Conservation (phyloP, 2,888 invertebrate genomes). For the Volucella inanis region DNA sequence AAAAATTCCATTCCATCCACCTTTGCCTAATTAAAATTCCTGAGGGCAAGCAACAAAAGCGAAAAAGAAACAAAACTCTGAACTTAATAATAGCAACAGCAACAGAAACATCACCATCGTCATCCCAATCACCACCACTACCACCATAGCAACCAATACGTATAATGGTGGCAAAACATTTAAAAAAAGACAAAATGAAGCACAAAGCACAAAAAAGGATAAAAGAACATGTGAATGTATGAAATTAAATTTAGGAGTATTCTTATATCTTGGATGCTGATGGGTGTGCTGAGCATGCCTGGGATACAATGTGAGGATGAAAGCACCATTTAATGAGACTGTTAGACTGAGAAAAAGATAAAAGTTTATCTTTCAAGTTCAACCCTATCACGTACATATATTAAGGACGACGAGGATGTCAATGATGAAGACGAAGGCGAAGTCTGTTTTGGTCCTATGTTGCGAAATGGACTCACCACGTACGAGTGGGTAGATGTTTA, state of each 20-base stretch:
- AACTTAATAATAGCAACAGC: conserved; percentile 69
- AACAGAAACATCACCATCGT: conserved; percentile 2
- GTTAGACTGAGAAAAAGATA: conserved; percentile 64
- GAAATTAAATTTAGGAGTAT: conserved; percentile 72
- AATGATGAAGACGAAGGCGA: background rate
- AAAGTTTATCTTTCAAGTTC: conserved; percentile 72
- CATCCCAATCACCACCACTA: too few species aligned
- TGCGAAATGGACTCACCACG: conserved; percentile 19
- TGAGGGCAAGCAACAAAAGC: conserved; percentile 46
- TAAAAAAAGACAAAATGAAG: conserved; percentile 2
- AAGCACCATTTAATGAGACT: conserved; percentile 71
- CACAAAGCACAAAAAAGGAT: conserved; percentile 52
- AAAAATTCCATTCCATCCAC: conserved; percentile 62
- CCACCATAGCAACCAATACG: too few species aligned
- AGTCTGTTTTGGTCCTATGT: background rate
- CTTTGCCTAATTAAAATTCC: conserved; percentile 73
- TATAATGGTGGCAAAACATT: conserved; percentile 8
- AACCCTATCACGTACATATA: conserved; percentile 60
- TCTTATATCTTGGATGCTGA: conserved; percentile 34
- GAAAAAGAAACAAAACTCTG: conserved; percentile 34
- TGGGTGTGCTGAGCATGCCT: conserved; percentile 12
- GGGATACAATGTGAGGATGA: conserved; percentile 36
- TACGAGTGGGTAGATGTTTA: conserved; percentile 19
- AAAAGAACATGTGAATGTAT: conserved; percentile 67
- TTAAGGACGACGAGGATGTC: conserved; percentile 6